These are phyloP conservation scores for Chionis minor DNA, from an alignment of 2,113 vertebrate genomes.

Conservation along the genomic window DNA sequence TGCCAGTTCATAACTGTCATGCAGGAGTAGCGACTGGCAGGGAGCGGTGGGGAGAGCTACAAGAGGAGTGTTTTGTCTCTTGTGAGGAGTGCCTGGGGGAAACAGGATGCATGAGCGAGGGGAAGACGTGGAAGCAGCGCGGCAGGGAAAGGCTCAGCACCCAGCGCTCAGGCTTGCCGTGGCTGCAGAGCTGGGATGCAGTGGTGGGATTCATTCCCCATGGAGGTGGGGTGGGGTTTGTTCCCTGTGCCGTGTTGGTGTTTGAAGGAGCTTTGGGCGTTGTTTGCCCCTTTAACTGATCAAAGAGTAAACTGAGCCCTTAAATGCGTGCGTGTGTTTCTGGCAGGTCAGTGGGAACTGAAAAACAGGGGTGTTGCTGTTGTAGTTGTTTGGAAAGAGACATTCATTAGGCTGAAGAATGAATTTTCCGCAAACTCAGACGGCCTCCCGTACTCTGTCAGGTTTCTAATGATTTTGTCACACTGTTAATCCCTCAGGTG, in stretches of 20 bases:
- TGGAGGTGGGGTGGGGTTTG: background rate
- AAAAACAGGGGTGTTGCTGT: background rate
- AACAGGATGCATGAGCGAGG: background rate
- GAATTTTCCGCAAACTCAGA: background rate
- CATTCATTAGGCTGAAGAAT: slow-evolving; percentile 54
- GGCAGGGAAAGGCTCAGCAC: background rate
- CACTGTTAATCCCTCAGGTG: slow-evolving; percentile 64
- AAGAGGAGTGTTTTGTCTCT: background rate
- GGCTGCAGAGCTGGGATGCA: background rate
- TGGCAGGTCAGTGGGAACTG: background rate
- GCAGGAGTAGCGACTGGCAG: background rate
- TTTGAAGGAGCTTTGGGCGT: background rate
- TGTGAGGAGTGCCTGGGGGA: background rate
- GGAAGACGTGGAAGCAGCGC: background rate
- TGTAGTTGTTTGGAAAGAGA: background rate
- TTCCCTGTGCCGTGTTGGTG: fast-evolving
- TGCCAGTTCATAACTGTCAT: background rate
- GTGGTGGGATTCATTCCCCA: fast-evolving
- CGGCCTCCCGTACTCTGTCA: slow-evolving; percentile 36
- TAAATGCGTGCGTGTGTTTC: fast-evolving
- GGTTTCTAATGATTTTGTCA: slow-evolving; percentile 74
- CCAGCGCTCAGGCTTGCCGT: background rate
- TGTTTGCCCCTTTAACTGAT: background rate
- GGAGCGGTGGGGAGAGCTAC: background rate
- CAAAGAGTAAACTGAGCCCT: background rate